Evolutionary conservation across 2,888 invertebrate species (phyloP).

Genomic region (Cataglyphis livida): DNA sequence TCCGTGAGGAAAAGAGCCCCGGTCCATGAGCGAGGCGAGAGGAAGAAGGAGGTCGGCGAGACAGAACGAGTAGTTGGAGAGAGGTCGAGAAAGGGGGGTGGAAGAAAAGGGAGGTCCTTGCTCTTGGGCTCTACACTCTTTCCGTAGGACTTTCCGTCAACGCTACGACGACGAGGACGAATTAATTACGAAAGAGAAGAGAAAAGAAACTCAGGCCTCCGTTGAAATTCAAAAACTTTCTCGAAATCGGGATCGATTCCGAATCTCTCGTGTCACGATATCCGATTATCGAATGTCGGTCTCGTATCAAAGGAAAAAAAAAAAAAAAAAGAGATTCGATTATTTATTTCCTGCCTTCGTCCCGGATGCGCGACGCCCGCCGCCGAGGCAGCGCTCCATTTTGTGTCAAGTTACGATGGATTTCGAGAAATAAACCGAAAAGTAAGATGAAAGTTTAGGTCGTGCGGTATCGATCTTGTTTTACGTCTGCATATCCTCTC

Average conservation of each 20-base stretch:
- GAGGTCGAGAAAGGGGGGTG: conserved; percentile 18
- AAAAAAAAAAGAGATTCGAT: conserved; percentile 43
- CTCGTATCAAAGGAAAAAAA: conserved; percentile 42
- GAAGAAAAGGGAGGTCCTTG: conserved; percentile 28
- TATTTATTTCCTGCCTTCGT: conserved; percentile 44
- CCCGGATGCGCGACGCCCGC: conserved; percentile 12
- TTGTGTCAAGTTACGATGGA: conserved; percentile 53
- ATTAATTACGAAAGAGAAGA: conserved; percentile 78
- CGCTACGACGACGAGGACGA: conserved; percentile 73
- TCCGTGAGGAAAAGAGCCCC: conserved; percentile 73
- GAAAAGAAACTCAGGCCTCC: background rate
- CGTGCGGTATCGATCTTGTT: conserved; percentile 46
- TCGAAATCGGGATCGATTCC: conserved; percentile 20
- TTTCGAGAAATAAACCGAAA: conserved; percentile 53
- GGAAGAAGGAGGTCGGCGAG: conserved; percentile 32
- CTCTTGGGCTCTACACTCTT: conserved; percentile 50
- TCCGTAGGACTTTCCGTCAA: conserved; percentile 46
- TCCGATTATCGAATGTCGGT: conserved; percentile 51
- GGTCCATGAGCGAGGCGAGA: conserved; percentile 35
- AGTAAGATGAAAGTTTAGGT: conserved; percentile 49
- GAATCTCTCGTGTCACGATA: conserved; percentile 22
- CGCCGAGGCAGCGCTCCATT: conserved; percentile 37
- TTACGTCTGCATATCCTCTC: conserved; percentile 36
- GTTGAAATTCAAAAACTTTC: conserved; percentile 16
- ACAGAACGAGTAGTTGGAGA: conserved; percentile 35